Conservation (phyloP, 2,888 invertebrate genomes). For the Bhutanitis thaidina region DNA sequence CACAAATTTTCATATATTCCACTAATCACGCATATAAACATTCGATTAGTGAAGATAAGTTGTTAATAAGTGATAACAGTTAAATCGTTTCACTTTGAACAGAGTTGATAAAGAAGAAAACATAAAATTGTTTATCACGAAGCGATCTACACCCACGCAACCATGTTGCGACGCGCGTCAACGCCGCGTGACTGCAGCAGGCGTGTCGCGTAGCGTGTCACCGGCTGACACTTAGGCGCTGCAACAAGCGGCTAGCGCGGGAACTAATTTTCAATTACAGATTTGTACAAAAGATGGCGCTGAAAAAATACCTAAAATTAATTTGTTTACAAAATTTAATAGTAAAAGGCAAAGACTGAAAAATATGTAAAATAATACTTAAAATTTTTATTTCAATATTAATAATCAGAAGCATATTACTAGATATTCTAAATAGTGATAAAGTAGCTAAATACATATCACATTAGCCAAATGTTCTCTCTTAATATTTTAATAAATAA, state of each 20-base stretch:
- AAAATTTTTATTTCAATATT: no score
- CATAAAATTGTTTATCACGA: constrained; percentile 64
- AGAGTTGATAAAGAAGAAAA: constrained; percentile 63
- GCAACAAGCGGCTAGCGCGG: constrained; percentile 30
- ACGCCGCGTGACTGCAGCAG: constrained; percentile 75
- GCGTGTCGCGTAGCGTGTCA: constrained; percentile 44
- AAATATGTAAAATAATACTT: no score
- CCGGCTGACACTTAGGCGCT: constrained; percentile 71
- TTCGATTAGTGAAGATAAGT: constrained; percentile 32
- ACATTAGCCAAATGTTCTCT: no score
- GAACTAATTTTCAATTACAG: constrained; percentile 37
- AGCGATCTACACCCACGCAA: constrained; percentile 72
- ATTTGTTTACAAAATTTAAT: constrained; percentile 21
- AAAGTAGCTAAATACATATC: no score
- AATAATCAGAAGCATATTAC: no score
- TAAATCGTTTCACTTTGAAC: constrained; percentile 46
- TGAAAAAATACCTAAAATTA: constrained; percentile 1
- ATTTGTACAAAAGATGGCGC: constrained; percentile 51
- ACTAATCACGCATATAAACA: constrained; percentile 47
- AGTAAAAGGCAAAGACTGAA: no score
- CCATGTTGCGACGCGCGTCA: constrained; percentile 73
- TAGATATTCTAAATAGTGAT: no score
- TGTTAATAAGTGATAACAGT: constrained; percentile 35
- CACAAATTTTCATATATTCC: constrained; percentile 56
- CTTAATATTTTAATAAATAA: no score